These are phyloP conservation scores for Lepidocyrtinus sp. DNA, from an alignment of 2,888 invertebrate species.

Conservation along the genomic window DNA sequence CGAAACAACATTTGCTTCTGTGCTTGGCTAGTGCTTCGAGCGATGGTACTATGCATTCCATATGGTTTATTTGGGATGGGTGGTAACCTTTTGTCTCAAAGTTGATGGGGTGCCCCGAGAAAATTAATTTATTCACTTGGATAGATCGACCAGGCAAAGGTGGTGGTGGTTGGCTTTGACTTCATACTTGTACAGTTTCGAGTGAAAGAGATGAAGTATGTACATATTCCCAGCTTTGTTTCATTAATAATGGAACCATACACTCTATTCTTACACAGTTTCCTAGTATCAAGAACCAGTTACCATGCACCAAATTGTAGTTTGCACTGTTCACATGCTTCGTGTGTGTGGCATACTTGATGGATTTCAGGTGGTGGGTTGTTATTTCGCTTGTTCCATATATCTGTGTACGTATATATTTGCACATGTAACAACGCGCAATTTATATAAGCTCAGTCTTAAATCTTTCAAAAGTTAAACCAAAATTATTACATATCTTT, in stretches of 20 bases:
- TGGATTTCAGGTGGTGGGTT: background rate
- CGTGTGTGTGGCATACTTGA: slow-evolving; percentile 6
- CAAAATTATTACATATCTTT: slow-evolving; percentile 6
- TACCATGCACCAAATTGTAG: too few relatives aligned
- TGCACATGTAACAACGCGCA: too few relatives aligned
- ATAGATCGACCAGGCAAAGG: slow-evolving; percentile 24
- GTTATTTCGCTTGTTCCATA: background rate
- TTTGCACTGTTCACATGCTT: too few relatives aligned
- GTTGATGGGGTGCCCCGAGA: slow-evolving; percentile 38
- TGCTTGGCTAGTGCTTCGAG: slow-evolving; percentile 5
- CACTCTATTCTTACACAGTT: too few relatives aligned
- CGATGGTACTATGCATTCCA: background rate
- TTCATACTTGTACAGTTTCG: background rate
- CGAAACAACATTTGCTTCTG: slow-evolving; percentile 8
- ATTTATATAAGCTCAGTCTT: background rate
- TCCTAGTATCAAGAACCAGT: too few relatives aligned
- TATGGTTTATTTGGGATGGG: slow-evolving; percentile 5
- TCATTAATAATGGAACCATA: too few relatives aligned
- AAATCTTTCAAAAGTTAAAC: too few relatives aligned
- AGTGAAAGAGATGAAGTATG: slow-evolving; percentile 9
- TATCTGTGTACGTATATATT: background rate
- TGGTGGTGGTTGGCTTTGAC: background rate
- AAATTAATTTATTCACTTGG: slow-evolving; percentile 53
- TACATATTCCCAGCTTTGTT: too few relatives aligned
- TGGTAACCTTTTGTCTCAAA: slow-evolving; percentile 39